A percentile compares a stretch with the other conserved stretches of the same genome.
These are phyloP conservation scores for Thermophis baileyi DNA, from an alignment of 2,113 vertebrate genomes.

Conservation along the genomic window DNA sequence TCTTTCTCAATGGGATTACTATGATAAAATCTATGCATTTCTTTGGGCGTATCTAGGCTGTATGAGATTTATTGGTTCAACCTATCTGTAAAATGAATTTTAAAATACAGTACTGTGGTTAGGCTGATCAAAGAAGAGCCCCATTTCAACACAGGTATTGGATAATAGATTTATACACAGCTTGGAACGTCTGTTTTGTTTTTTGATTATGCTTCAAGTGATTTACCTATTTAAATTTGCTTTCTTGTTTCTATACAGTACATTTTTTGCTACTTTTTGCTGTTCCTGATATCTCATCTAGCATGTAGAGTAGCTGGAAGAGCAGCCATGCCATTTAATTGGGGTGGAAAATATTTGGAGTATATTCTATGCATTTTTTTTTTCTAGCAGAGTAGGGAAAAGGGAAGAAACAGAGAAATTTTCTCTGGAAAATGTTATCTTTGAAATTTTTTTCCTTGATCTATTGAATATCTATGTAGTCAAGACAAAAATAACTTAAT, in stretches of 20 bases:
- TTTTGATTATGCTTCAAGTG: not conserved
- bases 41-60: not conserved
- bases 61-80: not conserved
- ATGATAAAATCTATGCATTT: not conserved
- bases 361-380: not conserved
- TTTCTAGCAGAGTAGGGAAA: not conserved
- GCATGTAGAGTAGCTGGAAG: not conserved
- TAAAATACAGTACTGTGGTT: not conserved
- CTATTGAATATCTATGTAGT: not conserved
- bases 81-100: not conserved
- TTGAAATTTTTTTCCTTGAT: too few species aligned
- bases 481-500: not conserved
- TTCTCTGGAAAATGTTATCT: not conserved
- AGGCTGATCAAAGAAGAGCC: not conserved
- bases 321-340: not conserved
- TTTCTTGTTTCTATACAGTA: not conserved
- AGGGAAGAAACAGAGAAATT: not conserved
- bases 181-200: not conserved
- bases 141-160: not conserved
- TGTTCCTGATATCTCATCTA: not conserved
- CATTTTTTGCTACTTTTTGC: not conserved
- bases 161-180: not conserved
- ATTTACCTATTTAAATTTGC: not conserved
- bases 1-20: not conserved
- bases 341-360: not conserved